phyloP scores from a whole-genome alignment of 2,797 vertebrate genomes.

The Cygnus olor region DNA sequence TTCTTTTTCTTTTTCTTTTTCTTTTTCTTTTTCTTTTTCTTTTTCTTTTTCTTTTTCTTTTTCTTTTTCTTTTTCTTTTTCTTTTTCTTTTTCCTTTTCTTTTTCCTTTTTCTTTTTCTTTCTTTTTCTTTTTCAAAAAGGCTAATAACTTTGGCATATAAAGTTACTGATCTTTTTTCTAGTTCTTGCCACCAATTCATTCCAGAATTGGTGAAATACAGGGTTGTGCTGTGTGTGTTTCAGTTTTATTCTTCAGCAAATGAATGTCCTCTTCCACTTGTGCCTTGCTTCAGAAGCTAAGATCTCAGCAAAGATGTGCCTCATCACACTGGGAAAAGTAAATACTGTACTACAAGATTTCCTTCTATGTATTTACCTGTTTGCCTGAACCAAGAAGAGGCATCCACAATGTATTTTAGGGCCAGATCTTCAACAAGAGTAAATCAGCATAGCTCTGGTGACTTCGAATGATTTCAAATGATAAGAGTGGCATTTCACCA shows the following conservation, averaged over 20 bases:
- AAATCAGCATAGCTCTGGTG: neutral
- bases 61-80: too few species aligned
- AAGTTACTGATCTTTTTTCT: slow-evolving; percentile 36
- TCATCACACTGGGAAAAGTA: neutral
- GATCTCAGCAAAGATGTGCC: neutral
- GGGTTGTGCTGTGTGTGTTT: neutral
- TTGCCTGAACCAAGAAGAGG: neutral
- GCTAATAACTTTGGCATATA: slow-evolving; percentile 30
- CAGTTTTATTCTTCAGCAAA: slow-evolving; percentile 35
- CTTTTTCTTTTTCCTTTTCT: too few species aligned
- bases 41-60: too few species aligned
- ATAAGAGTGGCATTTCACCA: neutral
- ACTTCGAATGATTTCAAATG: neutral
- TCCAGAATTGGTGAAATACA: slow-evolving; percentile 19
- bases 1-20: too few species aligned
- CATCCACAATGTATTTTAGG: neutral
- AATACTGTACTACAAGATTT: neutral
- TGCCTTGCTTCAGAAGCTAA: neutral
- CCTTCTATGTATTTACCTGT: neutral
- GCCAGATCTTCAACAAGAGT: neutral
- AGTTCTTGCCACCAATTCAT: slow-evolving; percentile 20
- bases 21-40: too few species aligned
- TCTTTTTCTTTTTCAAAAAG: slow-evolving; percentile 11
- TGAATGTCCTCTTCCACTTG: slow-evolving; percentile 37
- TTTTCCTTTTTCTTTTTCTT: neutral